A percentile compares a stretch with the other conserved stretches of the same genome.
Evolutionary conservation across 1,140 invertebrate genomes (phyloP).

Genomic region (Aethina tumida): DNA sequence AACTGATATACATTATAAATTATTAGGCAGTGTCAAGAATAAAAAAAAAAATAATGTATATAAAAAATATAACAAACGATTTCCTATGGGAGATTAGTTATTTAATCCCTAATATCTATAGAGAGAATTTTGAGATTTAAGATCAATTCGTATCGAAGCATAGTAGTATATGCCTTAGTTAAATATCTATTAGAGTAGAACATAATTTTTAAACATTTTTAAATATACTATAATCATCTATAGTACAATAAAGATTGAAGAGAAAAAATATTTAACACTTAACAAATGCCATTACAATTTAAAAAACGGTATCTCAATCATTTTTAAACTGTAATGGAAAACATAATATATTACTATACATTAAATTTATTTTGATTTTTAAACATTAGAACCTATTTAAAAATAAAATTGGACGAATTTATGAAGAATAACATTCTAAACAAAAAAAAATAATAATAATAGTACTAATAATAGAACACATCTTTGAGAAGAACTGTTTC

Average conservation of each 20-base stretch:
- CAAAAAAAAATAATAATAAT: conserved; percentile 14
- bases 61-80: too few species aligned
- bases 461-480: not conserved
- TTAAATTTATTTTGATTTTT: conserved; percentile 16
- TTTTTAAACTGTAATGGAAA: conserved; percentile 11
- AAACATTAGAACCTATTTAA: conserved; percentile 11
- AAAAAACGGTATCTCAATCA: not conserved
- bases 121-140: not conserved
- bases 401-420: conserved; percentile 22
- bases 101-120: not conserved
- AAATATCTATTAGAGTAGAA: not conserved
- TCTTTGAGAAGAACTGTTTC: conserved; percentile 8
- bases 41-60: too few species aligned
- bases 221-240: not conserved
- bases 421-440: conserved; percentile 17
- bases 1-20: too few species aligned
- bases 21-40: too few species aligned
- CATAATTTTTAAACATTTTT: not conserved
- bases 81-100: too few species aligned
- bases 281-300: conserved; percentile 6
- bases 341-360: conserved; percentile 18
- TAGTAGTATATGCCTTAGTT: not conserved
- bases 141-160: not conserved
- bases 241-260: conserved; percentile 10
- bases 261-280: conserved; percentile 8